Percentiles rank a stretch among this genome's conserved stretches.
These are phyloP conservation scores for Morphnarchus princeps DNA, from an alignment of 2,113 vertebrate genomes.

Conservation along the genomic window DNA sequence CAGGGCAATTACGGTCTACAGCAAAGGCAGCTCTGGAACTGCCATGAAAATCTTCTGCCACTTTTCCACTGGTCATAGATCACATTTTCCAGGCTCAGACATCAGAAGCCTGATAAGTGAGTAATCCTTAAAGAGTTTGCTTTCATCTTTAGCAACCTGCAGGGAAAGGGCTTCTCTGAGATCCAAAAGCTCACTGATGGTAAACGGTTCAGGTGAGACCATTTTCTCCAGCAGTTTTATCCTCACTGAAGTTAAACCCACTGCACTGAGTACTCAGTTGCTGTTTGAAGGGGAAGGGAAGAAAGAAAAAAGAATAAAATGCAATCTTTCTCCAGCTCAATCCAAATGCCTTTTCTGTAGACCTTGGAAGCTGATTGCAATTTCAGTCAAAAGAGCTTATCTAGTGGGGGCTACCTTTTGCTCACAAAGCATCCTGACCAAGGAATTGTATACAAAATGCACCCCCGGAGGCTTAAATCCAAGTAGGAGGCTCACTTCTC, in stretches of 20 bases:
- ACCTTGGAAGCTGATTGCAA: neutral
- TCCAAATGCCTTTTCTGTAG: neutral
- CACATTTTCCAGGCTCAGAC: conserved; percentile 47
- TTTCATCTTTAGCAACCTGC: conserved; percentile 59
- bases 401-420: neutral
- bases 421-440: neutral
- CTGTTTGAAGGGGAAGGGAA: conserved; percentile 43
- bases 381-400: conserved; percentile 18
- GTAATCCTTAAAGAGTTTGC: conserved; percentile 51
- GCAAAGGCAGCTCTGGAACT: conserved; percentile 25
- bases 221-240: conserved; percentile 57
- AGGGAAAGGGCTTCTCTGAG: conserved; percentile 56
- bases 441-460: neutral
- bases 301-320: neutral
- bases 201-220: conserved; percentile 41
- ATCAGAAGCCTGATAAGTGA: conserved; percentile 48
- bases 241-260: conserved; percentile 45
- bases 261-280: neutral
- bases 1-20: neutral
- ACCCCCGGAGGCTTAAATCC: neutral
- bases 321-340: conserved; percentile 2
- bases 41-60: conserved; percentile 40
- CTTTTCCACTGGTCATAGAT: conserved; percentile 46
- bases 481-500: neutral
- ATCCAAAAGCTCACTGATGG: conserved; percentile 53